Evolutionary conservation across 2,888 invertebrate genomes (phyloP).

Genomic region (Ypsolopha scabrella): DNA sequence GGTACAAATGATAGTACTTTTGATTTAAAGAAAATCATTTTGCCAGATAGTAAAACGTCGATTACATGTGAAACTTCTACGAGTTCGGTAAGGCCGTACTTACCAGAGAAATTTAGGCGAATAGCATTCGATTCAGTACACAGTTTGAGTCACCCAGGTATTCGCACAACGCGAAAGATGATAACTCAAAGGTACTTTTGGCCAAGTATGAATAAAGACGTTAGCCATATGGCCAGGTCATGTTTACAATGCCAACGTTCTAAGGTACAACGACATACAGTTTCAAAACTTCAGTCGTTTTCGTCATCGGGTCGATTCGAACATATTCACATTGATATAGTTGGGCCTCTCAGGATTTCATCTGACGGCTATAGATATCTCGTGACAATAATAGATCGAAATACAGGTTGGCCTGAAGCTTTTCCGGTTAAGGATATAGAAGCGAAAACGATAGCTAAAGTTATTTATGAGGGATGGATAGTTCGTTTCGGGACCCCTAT

Average conservation of each 20-base stretch:
- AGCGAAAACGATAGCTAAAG: neutral
- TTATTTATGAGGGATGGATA: conserved; percentile 2
- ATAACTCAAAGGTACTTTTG: neutral
- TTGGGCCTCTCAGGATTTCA: conserved; percentile 4
- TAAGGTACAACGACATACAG: neutral
- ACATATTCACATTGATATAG: conserved; percentile 2
- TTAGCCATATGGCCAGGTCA: neutral
- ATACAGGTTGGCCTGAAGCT: conserved; percentile 6
- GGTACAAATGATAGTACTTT: neutral
- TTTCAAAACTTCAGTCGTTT: neutral
- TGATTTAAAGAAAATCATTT: neutral
- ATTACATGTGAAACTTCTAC: neutral
- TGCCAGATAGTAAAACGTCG: neutral
- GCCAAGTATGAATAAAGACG: neutral
- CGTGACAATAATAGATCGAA: conserved; percentile 4
- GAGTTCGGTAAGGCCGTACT: neutral
- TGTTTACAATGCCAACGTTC: neutral
- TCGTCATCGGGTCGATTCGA: neutral
- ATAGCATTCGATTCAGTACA: neutral
- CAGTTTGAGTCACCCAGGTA: neutral
- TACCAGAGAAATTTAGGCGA: neutral
- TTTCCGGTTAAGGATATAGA: conserved; percentile 2
- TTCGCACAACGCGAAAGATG: neutral
- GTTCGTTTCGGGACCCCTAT: conserved; percentile 4
- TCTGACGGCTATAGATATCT: neutral